Conservation (phyloP, 2,888 invertebrate species). For the Adelphocoris suturalis region DNA sequence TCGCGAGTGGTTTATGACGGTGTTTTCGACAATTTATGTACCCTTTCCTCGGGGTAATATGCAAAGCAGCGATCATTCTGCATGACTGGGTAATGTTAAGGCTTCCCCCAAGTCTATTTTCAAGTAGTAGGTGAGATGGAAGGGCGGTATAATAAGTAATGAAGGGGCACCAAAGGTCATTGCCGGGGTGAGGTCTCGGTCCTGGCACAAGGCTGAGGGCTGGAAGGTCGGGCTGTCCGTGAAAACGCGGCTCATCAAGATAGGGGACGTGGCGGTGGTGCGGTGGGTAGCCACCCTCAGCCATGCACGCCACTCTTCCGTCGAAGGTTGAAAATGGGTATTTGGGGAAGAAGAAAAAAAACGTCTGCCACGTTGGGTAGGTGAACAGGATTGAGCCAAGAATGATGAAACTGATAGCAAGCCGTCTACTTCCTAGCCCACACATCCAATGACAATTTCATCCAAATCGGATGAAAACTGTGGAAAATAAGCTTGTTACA, state of each 20-base stretch:
- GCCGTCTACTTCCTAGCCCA: too few species aligned
- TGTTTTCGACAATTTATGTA: too few species aligned
- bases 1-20: too few species aligned
- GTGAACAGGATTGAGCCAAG: too few species aligned
- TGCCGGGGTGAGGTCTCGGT: constrained; percentile 7
- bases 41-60: too few species aligned
- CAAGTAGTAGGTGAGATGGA: not conserved
- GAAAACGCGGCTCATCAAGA: not conserved
- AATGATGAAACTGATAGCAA: too few species aligned
- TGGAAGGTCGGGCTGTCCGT: constrained; percentile 11
- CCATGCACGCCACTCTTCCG: not conserved
- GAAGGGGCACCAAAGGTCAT: not conserved
- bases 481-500: too few species aligned
- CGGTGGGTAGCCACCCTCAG: not conserved
- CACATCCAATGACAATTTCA: too few species aligned
- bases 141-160: not conserved
- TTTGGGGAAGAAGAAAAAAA: not conserved
- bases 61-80: not conserved
- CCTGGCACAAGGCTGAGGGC: constrained; percentile 6
- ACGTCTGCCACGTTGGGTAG: not conserved
- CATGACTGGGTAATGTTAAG: not conserved
- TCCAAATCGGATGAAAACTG: too few species aligned
- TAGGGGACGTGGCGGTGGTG: not conserved
- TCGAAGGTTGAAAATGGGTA: not conserved
- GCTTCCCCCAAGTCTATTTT: not conserved